phyloP scores from a whole-genome alignment of 2,797 vertebrate genomes.

The Argya squamiceps region DNA sequence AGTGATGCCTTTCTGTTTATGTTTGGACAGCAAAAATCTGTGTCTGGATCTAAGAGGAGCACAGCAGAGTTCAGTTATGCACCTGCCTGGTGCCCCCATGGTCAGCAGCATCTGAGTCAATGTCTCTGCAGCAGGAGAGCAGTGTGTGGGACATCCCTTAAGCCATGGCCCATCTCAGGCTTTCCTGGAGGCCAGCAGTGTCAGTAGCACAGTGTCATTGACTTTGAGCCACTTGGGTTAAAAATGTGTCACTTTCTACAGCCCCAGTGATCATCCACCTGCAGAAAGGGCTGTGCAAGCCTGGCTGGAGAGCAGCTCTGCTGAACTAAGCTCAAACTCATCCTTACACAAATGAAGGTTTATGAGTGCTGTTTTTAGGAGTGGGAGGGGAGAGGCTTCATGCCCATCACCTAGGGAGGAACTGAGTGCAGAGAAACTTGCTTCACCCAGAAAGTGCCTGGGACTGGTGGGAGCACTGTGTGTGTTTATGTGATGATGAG shows the following conservation, averaged over 20 bases:
- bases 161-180: rapidly evolving
- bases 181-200: background rate
- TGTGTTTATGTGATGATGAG: background rate
- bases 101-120: background rate
- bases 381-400: background rate
- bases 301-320: background rate
- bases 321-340: background rate
- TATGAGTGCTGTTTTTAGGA: background rate
- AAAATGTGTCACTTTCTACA: background rate
- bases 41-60: background rate
- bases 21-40: background rate
- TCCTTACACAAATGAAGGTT: background rate
- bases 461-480: background rate
- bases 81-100: rapidly evolving
- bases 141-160: rapidly evolving
- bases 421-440: background rate
- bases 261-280: background rate
- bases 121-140: background rate
- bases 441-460: background rate
- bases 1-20: background rate
- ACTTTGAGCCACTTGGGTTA: background rate
- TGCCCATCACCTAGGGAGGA: background rate
- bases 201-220: rapidly evolving
- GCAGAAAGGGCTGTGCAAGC: background rate
- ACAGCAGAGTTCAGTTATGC: background rate